Base-by-base conservation (phyloP, 2,888 invertebrate genomes). In the Physocephala rufipes region DNA sequence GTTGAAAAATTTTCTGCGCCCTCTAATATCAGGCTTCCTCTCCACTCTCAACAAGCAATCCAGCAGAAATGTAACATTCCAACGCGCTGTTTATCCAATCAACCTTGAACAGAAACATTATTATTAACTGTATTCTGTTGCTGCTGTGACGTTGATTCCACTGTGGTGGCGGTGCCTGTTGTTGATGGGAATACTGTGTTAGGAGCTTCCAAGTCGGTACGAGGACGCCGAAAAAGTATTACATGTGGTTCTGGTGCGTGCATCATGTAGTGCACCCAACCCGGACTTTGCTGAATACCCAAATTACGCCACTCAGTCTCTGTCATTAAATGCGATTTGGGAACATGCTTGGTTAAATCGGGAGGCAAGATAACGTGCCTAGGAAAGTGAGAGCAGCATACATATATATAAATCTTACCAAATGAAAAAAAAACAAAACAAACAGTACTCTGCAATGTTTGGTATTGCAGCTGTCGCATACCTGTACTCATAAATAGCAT, bases 221-320 rank as follows among this genome's bases (percentile, higher is more conserved):
- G 80, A 47, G 88, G 89, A 78, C 93, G 88, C 36, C 94, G 87
- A 84, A 96, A 96, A 28, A 96, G 87, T 71, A 96, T 86, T 1
- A 96, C 93, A 81, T 96, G 95, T 0, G 95, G 96, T 81, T 96
- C 96, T 53, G 97, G 96, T 24, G 91, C 91, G 83, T 97, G 97
- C 76, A 95, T 90, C 95, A 86, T 86, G 59, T 86, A 86, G 72
- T 86, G 85, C 1, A 86, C 80, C 94, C 94, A 94, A 64, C 94
- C 94, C 0, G 95, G 95, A 82, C 95, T 95, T 84, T 97, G 97
- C 83, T 96, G 96, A 0, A 97, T 95, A 0, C 97, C 97, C 1
- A 97, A 89, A 85, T 95, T 94, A 73, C 97, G 89, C 97, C 97
- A 97, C 86, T 97, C 97, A 0, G 94, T 92, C 87, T 97, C 97